Evolutionary conservation across 2,113 vertebrate genomes (phyloP).

Genomic region (Oriolus oriolus): DNA sequence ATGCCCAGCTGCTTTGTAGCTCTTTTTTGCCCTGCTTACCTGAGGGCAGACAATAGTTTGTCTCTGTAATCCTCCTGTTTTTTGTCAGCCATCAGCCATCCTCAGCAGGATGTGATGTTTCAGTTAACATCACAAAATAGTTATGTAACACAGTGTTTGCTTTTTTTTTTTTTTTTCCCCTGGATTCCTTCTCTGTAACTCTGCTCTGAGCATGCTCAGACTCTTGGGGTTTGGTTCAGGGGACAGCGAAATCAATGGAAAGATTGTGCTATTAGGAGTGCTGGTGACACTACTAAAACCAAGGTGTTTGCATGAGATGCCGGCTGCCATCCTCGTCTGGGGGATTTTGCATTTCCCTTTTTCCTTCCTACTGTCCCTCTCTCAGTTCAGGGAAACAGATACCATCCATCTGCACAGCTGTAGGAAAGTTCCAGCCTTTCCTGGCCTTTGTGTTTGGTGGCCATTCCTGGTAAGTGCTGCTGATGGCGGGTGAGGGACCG

Average conservation of each 20-base stretch:
- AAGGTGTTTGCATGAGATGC: background rate
- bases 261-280: background rate
- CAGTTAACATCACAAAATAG: background rate
- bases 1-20: background rate
- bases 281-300: background rate
- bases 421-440: background rate
- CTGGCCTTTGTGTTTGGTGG: background rate
- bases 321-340: background rate
- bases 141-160: background rate
- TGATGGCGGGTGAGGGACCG: fast-evolving
- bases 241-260: background rate
- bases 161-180: background rate
- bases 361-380: background rate
- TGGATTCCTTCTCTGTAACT: background rate
- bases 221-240: background rate
- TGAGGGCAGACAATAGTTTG: background rate
- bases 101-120: background rate
- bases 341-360: background rate
- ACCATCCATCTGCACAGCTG: background rate
- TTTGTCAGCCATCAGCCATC: background rate
- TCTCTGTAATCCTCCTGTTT: background rate
- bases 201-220: background rate
- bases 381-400: background rate
- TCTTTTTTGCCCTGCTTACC: background rate
- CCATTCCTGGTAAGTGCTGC: background rate